Base-by-base conservation (phyloP, 2,888 invertebrate species). In the Rugalucina vietnamica region DNA sequence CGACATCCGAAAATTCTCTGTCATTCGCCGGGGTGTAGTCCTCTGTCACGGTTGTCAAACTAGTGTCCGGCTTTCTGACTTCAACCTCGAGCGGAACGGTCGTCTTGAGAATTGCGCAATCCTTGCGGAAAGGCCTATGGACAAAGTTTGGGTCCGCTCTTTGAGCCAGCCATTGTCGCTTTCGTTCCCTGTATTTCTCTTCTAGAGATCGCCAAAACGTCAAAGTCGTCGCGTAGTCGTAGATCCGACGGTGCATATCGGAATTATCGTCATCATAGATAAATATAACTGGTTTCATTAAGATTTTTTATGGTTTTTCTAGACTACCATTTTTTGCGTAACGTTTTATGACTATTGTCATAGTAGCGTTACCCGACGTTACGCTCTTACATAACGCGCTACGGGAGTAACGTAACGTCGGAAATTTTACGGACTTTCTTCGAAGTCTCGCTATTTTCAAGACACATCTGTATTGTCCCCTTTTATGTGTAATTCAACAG, bases 1-100 rank as follows among this genome's bases (percentile, higher is more conserved):
- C 87, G 1, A 81, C 82, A 24, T 85, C 84, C 21, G 84, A 87
- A 60, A 87, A 87, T 32, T 87, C 87, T 1, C 82, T 81, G 1
- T 76, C 72, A 10, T 12, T 18, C 5, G 37, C 43, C 37, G 21
- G 71, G 12, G 12, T 21, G 18, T 24, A 14, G 21, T n/a, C 34
- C 0, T 60, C 49, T 12, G 21, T 29, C 10, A n/a, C 50, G 0
- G 69, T 0, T 10, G 24, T 18, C 8, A 21, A 65, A 14, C 21
- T 27, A 24, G 12, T 65, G 0, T 49, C 32, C 12, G 14, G 24
- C 1, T 65, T 32, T 1, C 18, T 32, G 5, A 29, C 32, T 21
- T 29, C 34, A 27, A 29, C 34, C 5, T 69, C 65, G 10, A 72
- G 54, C 14, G 32, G 4, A 4, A 65, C 34, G 18, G 29, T 65